Evolutionary conservation across 2,797 vertebrate genomes (phyloP).

Genomic region (Clarias laeviceps): DNA sequence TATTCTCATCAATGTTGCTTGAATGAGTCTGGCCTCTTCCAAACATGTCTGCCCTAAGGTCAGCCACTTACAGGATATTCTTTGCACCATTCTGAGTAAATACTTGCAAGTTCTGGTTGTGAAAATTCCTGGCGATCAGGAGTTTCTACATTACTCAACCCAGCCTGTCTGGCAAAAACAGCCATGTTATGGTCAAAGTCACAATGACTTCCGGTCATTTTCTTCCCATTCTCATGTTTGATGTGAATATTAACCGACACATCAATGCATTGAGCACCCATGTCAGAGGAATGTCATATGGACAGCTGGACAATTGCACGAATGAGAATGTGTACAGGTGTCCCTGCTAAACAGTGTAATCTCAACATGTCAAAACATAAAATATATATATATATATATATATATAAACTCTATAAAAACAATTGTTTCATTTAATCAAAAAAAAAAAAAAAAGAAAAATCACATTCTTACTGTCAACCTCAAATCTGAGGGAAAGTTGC

Average conservation of each 20-base stretch:
- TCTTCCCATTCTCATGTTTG: background rate
- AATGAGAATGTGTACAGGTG: background rate
- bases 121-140: background rate
- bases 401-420: too few relatives aligned
- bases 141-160: background rate
- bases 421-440: too few relatives aligned
- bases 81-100: background rate
- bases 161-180: background rate
- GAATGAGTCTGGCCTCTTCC: background rate
- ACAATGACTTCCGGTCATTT: background rate
- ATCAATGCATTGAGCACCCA: background rate
- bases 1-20: background rate
- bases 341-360: background rate
- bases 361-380: background rate
- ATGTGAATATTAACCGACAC: background rate
- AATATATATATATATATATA: too few relatives aligned
- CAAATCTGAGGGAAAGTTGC: background rate
- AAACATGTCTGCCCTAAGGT: background rate
- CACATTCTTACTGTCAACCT: too few relatives aligned
- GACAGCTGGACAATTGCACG: background rate
- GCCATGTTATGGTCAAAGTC: background rate
- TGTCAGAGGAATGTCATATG: background rate
- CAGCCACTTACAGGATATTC: background rate
- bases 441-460: too few relatives aligned
- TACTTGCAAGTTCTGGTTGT: background rate